Base-by-base conservation (phyloP, 2,797 vertebrate genomes). In the Lacerta viridis region DNA sequence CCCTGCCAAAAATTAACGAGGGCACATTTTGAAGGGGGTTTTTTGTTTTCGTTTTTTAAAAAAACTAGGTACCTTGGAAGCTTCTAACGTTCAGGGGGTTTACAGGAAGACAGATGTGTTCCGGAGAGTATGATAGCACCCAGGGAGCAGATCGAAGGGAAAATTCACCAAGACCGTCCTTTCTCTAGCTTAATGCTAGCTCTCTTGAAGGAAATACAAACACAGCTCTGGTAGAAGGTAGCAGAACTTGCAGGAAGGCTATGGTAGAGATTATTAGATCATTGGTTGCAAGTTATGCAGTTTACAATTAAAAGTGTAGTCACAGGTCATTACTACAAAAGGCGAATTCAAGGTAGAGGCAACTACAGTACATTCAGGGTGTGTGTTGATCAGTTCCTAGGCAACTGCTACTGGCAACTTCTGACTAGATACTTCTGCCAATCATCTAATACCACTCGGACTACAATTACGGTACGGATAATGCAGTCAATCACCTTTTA, bases 351-450 rank as follows among this genome's bases (percentile, higher is more conserved):
- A 95, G 95, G 93, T 89, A 95, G 90, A 95, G 93, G 95, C 95
- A 96, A 94, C 92, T 94, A 94, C 94, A 95, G 93, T 95, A 95
- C 91, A 90, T 93, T 94, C 93, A 94, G 94, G 90, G 84, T 88
- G 88, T 76, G 91, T 76, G 91, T 95, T 94, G 94, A 89, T 85
- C 29, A 75, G 5, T 25, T 36, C 86, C 83, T 75, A 88, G 72
- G 85, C 95, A 95, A 93, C 91, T 86, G 77, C 88, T 91, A 92
- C 92, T 94, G 91, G 92, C 89, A 93, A 91, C 88, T 86, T 84
- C 82, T 87, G 29, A 89, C 36, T 85, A 43, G 9, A 74, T 76
- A 89, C 82, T 95, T 94, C 87, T 90, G 88, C 90, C 95, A 80
- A 93, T 89, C 95, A 50, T 93, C 88, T 88, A 92, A 93, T 69